Evolutionary conservation across 2,888 invertebrate genomes (phyloP).

Genomic region (Pachymerium ferrugineum): DNA sequence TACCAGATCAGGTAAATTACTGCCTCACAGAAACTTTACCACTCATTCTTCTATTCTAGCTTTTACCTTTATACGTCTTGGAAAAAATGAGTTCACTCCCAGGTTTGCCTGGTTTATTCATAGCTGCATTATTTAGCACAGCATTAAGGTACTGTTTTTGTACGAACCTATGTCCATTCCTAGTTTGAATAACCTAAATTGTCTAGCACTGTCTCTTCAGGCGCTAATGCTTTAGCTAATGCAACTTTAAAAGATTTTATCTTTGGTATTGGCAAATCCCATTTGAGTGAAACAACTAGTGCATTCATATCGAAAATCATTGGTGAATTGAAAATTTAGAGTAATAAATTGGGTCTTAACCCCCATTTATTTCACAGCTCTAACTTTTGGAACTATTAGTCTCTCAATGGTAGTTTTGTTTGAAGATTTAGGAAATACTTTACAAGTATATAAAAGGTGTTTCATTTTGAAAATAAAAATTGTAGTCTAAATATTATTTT

Average conservation of each 20-base stretch:
- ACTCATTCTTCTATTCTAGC: too few species aligned
- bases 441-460: slow-evolving; percentile 64
- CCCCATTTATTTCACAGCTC: slow-evolving; percentile 50
- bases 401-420: slow-evolving; percentile 79
- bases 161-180: too few species aligned
- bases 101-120: too few species aligned
- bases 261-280: slow-evolving; percentile 36
- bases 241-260: too few species aligned
- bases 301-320: not conserved
- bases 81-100: too few species aligned
- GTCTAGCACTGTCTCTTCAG: too few species aligned
- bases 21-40: too few species aligned
- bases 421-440: slow-evolving; percentile 76
- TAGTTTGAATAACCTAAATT: too few species aligned
- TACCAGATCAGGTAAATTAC: slow-evolving; percentile 60
- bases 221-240: too few species aligned
- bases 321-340: not conserved
- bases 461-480: not conserved
- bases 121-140: too few species aligned
- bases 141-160: too few species aligned
- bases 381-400: slow-evolving; percentile 66
- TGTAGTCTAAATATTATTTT: slow-evolving; percentile 43
- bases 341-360: not conserved
- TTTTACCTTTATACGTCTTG: too few species aligned
- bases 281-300: not conserved